Base-by-base conservation (phyloP, 2,888 invertebrate species). In the Scrobipalpa atriplicella region DNA sequence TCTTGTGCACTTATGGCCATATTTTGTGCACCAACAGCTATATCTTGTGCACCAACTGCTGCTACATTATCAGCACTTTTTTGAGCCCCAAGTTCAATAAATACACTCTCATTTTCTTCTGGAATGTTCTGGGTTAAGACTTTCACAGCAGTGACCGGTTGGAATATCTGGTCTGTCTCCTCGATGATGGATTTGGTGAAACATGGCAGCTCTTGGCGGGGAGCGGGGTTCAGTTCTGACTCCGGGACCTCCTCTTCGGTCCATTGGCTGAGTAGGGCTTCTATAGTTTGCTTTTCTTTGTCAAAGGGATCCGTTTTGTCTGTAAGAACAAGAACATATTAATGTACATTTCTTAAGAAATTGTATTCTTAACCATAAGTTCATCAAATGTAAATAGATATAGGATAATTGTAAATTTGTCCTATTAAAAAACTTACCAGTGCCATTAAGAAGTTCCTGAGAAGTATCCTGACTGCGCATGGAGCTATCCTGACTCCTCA, bases 211-310 rank as follows among this genome's bases (percentile, higher is more conserved):
- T 89, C 88, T 58, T 71, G 72, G 19, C 65, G 11, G 10, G 71
- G 65, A 54, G 69, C 83, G 8, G 71, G 5, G 29, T 29, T 70
- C 67, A 86, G 71, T 70, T 91, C 92, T 0, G 82, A 71, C 66
- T 84, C 86, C 0, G 92, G 92, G 0, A 88, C 75, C 6, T 92
- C 93, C 39, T 93, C 93, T 66, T 93, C 93, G 0, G 83, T 86
- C 93, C 93, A 93, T 72, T 93, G 93, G 73, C 89, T 90, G 63
- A 93, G 85, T 0, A 93, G 77, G 0, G 83, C 85, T 68, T 89
- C 90, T 21, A 93, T 91, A 9, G 92, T 90, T 73, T 86, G 84
- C 51, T 90, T 84, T 47, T 92, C 92, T 67, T 85, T 86, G 73
- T 79, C 85, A 67, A 92, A 92, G 0, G 86, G 86, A 60, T 92